phyloP scores from a whole-genome alignment of 1,140 invertebrate species.

The Meloidogyne exigua region DNA sequence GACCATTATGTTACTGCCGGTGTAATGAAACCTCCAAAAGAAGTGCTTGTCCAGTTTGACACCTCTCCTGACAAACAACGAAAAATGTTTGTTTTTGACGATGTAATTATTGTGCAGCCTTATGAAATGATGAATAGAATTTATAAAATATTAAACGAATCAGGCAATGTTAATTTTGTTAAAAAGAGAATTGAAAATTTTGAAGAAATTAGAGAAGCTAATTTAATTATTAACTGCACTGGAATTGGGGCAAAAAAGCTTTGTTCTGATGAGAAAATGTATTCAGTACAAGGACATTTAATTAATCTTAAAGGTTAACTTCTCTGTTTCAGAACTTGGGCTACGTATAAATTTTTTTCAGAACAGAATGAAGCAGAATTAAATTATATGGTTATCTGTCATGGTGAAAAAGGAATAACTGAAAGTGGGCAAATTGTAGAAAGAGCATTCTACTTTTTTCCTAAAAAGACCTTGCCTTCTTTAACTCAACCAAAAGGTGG shows the following conservation, averaged over 20 bases:
- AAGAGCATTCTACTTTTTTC: background rate
- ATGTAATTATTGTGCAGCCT: background rate
- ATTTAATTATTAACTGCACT: slow-evolving; percentile 8
- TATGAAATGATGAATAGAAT: background rate
- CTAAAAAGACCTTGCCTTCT: background rate
- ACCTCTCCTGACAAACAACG: background rate
- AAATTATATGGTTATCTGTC: background rate
- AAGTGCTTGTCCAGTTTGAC: background rate
- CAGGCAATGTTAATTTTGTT: background rate
- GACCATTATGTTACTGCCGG: background rate
- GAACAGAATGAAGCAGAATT: background rate
- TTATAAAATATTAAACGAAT: background rate
- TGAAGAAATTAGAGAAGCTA: background rate
- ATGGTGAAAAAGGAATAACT: background rate
- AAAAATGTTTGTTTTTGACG: slow-evolving; percentile 5
- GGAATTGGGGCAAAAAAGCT: slow-evolving; percentile 10
- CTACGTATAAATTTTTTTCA: background rate
- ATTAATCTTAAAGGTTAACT: slow-evolving; percentile 11
- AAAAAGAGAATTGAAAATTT: background rate
- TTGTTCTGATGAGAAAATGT: slow-evolving; percentile 8
- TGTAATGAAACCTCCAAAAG: background rate
- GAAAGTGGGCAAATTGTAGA: background rate
- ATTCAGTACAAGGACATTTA: background rate
- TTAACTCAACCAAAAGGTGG: too few species aligned
- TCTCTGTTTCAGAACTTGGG: background rate